Evolutionary conservation across 1,140 invertebrate species (phyloP), one percentile per base, ranked within the genome.

Genomic region (Solen grandis): DNA sequence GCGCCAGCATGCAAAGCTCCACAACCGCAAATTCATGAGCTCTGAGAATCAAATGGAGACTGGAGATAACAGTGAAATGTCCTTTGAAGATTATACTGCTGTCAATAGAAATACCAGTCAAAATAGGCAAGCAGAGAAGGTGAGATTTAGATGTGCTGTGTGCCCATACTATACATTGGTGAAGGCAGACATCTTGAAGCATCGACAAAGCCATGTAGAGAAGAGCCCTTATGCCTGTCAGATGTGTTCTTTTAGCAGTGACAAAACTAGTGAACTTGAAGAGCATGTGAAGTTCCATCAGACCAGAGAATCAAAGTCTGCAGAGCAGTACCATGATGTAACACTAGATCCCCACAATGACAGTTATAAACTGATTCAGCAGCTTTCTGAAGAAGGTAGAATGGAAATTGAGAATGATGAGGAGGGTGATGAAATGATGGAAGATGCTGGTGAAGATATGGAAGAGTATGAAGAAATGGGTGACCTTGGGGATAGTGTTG

Each of bases 141-240:
- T 90, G 14, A 60, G 88, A 10, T 90, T 88, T 54, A 86, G 74
- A 60, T 90, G 88, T 74, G 69, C 82, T 22, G 38, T 46, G 27
- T 90, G 88, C 82, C 88, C 88, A 25, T 90, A 85, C 60, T 75
- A 81, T 52, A 87, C 87, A 5, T 83, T 82, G 31, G 87, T 83
- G 33, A 88, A 86, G 62, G 85, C 82, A 36, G 86, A 86, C 66
- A 88, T 90, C 31, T 63, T 88, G 0, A 88, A 88, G 62, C 88
- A 90, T 69, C 79, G 83, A n/a, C 72, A 85, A 35, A 86, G 88
- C 63, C 88, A 90, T 77, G 73, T 86, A 13, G 60, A 84, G 57
- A 85, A 83, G n/a, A 86, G 85, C 55, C 80, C 82, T 25, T 90
- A 87, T 75, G 85, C 82, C 46, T 89, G 89, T 77, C 77, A 74